Evolutionary conservation across 2,888 invertebrate species (phyloP).

Genomic region (Agrochola lota): DNA sequence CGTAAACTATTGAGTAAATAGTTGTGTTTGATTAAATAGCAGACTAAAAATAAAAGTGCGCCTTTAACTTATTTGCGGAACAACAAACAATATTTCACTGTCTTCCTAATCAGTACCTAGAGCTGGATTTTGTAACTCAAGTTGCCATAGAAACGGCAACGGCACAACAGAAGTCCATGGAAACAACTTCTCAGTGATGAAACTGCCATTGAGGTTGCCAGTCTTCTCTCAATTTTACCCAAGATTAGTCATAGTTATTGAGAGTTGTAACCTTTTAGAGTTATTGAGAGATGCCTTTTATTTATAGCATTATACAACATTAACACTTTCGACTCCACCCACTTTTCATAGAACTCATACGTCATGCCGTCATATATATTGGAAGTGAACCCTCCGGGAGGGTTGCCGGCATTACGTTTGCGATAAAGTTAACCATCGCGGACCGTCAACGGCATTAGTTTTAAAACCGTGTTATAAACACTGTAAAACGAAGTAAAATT

Average conservation of each 20-base stretch:
- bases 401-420: no score
- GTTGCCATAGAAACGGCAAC: constrained; percentile 17
- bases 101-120: background rate
- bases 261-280: background rate
- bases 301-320: background rate
- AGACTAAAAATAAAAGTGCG: background rate
- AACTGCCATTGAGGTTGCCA: background rate
- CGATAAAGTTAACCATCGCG: no score
- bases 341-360: no score
- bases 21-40: background rate
- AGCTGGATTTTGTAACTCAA: background rate
- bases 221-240: background rate
- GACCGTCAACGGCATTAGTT: no score
- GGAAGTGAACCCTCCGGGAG: no score
- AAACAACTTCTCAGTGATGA: background rate
- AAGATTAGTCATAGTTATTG: background rate
- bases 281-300: background rate
- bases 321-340: background rate
- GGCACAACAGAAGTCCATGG: constrained; percentile 9
- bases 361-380: no score
- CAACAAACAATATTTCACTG: background rate
- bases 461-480: no score
- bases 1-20: background rate
- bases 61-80: background rate
- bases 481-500: no score